These are phyloP conservation scores for Lethocerus indicus DNA, from an alignment of 1,140 invertebrate species.

Conservation along the genomic window DNA sequence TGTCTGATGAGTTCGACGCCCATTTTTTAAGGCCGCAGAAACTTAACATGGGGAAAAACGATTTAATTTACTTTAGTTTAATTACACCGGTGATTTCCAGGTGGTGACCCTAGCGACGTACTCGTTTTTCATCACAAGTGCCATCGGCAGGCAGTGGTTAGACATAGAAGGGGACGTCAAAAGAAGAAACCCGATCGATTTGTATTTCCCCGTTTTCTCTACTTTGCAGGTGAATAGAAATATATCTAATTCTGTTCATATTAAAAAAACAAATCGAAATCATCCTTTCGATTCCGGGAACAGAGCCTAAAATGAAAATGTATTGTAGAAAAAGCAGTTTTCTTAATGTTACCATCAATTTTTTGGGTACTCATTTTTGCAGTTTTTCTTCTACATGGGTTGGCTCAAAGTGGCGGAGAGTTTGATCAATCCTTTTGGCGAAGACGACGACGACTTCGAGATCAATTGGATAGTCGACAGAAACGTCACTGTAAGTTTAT, in stretches of 20 bases:
- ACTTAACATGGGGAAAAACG: neutral
- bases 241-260: too few species aligned
- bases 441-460: conserved; percentile 78
- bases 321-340: neutral
- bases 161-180: conserved; percentile 24
- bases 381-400: conserved; percentile 82
- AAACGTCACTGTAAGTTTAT: conserved; percentile 51
- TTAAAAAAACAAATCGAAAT: too few species aligned
- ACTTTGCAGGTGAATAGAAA: conserved; percentile 38
- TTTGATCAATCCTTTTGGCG: conserved; percentile 75
- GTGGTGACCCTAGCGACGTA: conserved; percentile 86
- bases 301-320: neutral
- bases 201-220: conserved; percentile 80
- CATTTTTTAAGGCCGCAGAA: too few species aligned
- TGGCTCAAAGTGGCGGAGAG: conserved; percentile 81
- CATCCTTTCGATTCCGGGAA: too few species aligned
- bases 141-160: conserved; percentile 71
- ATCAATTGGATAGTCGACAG: conserved; percentile 78
- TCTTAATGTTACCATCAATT: neutral
- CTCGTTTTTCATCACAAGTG: conserved; percentile 66
- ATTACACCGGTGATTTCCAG: conserved; percentile 26
- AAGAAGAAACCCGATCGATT: conserved; percentile 35
- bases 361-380: conserved; percentile 16
- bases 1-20: too few species aligned
- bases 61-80: neutral